A percentile compares a stretch with the other conserved stretches of the same genome.
Evolutionary conservation across 2,888 invertebrate species (phyloP).

Genomic region (Strigamia maritima): DNA sequence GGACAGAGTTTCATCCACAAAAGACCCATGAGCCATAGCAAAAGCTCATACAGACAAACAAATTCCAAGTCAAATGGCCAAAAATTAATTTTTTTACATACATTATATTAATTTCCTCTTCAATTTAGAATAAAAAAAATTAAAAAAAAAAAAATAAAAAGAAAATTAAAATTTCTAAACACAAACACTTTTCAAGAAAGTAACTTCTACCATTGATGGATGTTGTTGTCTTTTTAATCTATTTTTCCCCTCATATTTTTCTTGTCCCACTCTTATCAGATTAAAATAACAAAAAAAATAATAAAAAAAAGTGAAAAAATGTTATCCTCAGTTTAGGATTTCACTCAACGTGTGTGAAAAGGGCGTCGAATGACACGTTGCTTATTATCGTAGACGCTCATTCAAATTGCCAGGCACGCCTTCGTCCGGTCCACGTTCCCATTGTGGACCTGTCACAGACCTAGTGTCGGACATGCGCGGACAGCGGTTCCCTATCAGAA

Average conservation of each 20-base stretch:
- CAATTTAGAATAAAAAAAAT: no score
- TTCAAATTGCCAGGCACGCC: conserved; percentile 29
- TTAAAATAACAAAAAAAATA: background rate
- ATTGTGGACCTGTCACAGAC: conserved; percentile 29
- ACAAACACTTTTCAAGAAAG: no score
- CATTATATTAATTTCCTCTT: no score
- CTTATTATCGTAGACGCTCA: conserved; percentile 20
- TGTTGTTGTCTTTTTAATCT: background rate
- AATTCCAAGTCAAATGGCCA: background rate
- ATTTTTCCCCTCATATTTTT: background rate
- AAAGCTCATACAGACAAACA: background rate
- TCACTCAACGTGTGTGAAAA: background rate
- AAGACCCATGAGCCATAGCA: background rate
- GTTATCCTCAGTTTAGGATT: conserved; percentile 26
- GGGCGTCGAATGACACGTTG: conserved; percentile 12
- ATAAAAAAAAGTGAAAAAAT: conserved; percentile 17
- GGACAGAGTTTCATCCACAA: conserved; percentile 24
- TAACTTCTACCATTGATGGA: no score
- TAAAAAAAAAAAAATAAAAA: no score
- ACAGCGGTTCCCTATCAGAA: conserved; percentile 24
- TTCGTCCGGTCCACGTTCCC: conserved; percentile 18
- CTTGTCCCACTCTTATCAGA: background rate
- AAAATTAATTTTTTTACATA: background rate
- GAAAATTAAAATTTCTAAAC: no score
- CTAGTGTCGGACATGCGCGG: conserved; percentile 22